Evolutionary conservation across 37 sponge, comb jelly and placozoan species (phyloP), one percentile per base, ranked within the genome.

Genomic region (Aplysina aerophoba): DNA sequence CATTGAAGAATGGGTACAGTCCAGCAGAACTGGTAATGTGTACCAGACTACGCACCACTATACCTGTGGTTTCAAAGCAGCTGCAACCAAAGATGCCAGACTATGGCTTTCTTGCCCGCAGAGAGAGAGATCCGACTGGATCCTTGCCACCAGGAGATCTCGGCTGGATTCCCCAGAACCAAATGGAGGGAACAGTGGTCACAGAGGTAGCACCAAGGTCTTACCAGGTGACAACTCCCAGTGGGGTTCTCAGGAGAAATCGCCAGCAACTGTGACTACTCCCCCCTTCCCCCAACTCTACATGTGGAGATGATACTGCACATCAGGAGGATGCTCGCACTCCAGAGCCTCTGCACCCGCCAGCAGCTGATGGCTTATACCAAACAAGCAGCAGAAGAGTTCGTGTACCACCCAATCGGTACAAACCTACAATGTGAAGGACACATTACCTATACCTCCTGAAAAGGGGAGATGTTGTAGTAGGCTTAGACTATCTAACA

Each of bases 21-120:
- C 90, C 90, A 15, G 61, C 82, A 28, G 64, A 90, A 53, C 63
- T 85, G 15, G 50, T 90, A 22, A 90, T 90, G 90, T 39, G 56
- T 34, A 53, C 87, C 31, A 82, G 27, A 58, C 37, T 81, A 31
- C 60, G 83, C 34, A 85, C 89, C 21, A 80, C 81, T 63, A 41
- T 89, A 38, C 89, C 89, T 34, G 79, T 59, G 22, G 33, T 38
- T 3, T 0, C 73, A 66, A 72, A 84, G 21, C 81, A 44, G 39
- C 80, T 60, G 40, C 33, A 34, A 38, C 89, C 81, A 28, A n/a
- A 65, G 59, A 50, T 79, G 30, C 85, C 81, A 21, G 81, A 79
- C 58, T 21, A 15, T 31, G 24, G 21, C 34, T 15, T 15, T 0
- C 59, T 84, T 15, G 16, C 53, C 20, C 30, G 30, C 22, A 63